phyloP scores from a whole-genome alignment of 2,113 vertebrate genomes.

The Myrmecobius fasciatus region DNA sequence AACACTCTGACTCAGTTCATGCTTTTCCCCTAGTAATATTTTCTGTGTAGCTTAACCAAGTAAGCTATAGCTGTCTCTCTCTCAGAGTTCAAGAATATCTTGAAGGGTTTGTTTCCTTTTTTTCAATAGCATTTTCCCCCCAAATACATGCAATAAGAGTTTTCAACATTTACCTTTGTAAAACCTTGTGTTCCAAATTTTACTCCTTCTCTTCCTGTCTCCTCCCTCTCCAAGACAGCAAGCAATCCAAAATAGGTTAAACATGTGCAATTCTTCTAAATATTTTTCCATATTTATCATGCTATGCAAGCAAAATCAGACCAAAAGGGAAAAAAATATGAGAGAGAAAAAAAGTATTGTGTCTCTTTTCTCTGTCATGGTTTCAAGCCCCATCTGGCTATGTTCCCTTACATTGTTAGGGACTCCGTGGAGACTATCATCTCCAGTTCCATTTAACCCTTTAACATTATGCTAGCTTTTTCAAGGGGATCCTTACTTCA shows the following conservation, averaged over 20 bases:
- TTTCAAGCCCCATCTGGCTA: neutral
- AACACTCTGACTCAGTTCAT: neutral
- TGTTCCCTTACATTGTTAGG: neutral
- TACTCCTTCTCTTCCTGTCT: too few relatives aligned
- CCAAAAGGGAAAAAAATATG: too few relatives aligned
- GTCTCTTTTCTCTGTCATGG: neutral
- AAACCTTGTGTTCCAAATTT: too few relatives aligned
- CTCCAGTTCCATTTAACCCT: neutral
- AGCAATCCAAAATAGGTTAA: too few relatives aligned
- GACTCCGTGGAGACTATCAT: neutral
- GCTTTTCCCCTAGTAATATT: neutral
- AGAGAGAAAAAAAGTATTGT: neutral
- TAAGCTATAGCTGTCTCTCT: neutral
- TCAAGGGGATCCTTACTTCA: neutral
- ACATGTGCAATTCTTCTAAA: too few relatives aligned
- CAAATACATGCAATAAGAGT: too few relatives aligned
- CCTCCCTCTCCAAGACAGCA: too few relatives aligned
- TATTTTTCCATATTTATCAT: too few relatives aligned
- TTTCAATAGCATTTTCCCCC: too few relatives aligned
- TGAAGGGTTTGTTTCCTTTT: neutral
- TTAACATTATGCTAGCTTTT: neutral
- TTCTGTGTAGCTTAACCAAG: neutral
- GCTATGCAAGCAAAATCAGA: too few relatives aligned
- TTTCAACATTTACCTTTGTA: too few relatives aligned
- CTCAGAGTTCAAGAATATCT: neutral